Evolutionary conservation across 2,888 invertebrate species (phyloP).

Genomic region (Dryomyza anilis): DNA sequence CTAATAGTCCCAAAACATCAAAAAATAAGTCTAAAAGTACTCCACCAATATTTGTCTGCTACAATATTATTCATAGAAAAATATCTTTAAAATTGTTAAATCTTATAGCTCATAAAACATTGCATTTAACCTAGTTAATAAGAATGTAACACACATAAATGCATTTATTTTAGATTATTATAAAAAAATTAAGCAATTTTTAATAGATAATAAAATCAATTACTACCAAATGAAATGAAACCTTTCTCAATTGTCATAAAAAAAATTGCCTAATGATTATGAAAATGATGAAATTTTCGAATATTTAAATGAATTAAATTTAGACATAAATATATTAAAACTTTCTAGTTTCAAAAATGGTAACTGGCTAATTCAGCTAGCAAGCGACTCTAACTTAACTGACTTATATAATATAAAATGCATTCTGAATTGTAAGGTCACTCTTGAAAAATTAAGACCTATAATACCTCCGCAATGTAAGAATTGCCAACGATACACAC

Average conservation of each 20-base stretch:
- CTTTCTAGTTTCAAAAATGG: background rate
- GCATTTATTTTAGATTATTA: too few species aligned
- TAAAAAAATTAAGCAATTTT: background rate
- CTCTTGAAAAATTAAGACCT: slow-evolving; percentile 1
- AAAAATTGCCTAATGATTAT: background rate
- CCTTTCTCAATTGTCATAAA: background rate
- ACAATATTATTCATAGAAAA: too few species aligned
- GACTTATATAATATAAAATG: background rate
- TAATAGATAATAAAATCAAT: background rate
- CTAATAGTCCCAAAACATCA: too few species aligned
- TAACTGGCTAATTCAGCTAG: background rate
- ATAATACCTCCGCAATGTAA: background rate
- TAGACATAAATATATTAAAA: background rate
- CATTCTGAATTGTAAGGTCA: background rate
- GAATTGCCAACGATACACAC: slow-evolving; percentile 12
- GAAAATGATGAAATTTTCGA: slow-evolving; percentile 7
- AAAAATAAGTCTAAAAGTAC: too few species aligned
- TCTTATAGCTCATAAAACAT: too few species aligned
- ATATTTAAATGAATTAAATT: too few species aligned
- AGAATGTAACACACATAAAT: too few species aligned
- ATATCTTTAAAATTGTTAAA: too few species aligned
- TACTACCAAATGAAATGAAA: background rate
- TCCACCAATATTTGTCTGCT: too few species aligned
- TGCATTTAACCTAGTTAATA: too few species aligned
- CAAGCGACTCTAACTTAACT: background rate